These are phyloP conservation scores for Drosophila dives DNA, from an alignment of 2,888 invertebrate species.

Conservation along the genomic window DNA sequence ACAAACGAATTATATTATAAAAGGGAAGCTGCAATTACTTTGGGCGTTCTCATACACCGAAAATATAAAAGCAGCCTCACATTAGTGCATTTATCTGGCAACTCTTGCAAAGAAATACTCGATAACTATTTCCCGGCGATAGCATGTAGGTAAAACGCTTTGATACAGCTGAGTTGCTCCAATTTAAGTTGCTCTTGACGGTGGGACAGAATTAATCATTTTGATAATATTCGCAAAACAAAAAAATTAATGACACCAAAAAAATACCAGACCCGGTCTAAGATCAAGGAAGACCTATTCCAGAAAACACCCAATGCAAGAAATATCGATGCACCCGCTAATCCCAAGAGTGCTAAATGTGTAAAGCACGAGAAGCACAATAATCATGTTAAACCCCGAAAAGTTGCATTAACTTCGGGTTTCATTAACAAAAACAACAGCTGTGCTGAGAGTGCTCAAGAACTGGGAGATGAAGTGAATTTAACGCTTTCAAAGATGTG, in stretches of 20 bases:
- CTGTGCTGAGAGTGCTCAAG: not conserved
- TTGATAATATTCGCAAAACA: not conserved
- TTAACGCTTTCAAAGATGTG: not conserved
- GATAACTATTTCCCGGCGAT: constrained; percentile 8
- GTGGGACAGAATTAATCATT: not conserved
- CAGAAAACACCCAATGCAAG: not conserved
- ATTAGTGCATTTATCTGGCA: not conserved
- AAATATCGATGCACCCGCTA: not conserved
- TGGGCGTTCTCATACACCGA: constrained; percentile 5
- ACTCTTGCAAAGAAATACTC: not conserved
- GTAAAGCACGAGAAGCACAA: not conserved
- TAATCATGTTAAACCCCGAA: not conserved
- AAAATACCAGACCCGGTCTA: not conserved
- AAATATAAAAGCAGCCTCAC: constrained; percentile 6
- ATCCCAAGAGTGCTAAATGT: not conserved
- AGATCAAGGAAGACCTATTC: not conserved
- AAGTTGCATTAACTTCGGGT: not conserved
- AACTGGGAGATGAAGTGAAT: not conserved
- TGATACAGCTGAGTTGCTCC: constrained; percentile 1
- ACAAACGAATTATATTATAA: constrained; percentile 35
- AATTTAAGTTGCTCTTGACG: not conserved
- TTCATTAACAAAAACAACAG: not conserved
- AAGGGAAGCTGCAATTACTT: constrained; percentile 42
- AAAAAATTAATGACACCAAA: not conserved
- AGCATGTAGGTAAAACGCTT: not conserved